These are phyloP conservation scores for Netelia virgata DNA, from an alignment of 2,888 invertebrate genomes.

Conservation along the genomic window DNA sequence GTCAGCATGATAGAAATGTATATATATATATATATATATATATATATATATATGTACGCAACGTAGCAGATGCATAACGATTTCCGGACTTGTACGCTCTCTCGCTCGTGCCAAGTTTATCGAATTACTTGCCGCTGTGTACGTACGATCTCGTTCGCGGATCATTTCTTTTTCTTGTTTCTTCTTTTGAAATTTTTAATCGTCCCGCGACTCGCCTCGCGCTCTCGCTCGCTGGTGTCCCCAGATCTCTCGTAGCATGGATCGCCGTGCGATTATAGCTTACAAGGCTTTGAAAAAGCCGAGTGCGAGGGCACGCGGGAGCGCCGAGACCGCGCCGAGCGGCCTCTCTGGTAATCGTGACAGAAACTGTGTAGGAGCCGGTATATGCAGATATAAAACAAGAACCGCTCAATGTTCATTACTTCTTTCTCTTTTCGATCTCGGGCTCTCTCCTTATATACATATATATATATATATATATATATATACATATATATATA, in stretches of 20 bases:
- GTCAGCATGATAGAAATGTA: background rate
- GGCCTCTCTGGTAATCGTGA: slow-evolving; percentile 75
- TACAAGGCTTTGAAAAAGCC: slow-evolving; percentile 47
- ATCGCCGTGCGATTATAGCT: slow-evolving; percentile 47
- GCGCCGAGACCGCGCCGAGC: slow-evolving; percentile 63
- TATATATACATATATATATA: slow-evolving; percentile 24
- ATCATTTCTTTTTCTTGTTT: background rate
- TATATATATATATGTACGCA: slow-evolving; percentile 25
- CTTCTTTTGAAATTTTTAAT: background rate
- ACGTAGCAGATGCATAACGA: slow-evolving; percentile 52
- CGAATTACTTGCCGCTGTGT: slow-evolving; percentile 39
- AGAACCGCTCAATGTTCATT: slow-evolving; percentile 55
- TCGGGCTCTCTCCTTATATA: slow-evolving; percentile 26
- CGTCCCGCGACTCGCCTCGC: background rate
- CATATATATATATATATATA: slow-evolving; percentile 33
- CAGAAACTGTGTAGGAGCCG: slow-evolving; percentile 79
- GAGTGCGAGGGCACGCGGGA: slow-evolving; percentile 17
- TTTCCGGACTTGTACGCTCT: slow-evolving; percentile 48
- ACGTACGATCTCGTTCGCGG: slow-evolving; percentile 10
- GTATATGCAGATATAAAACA: slow-evolving; percentile 68
- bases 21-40: slow-evolving; percentile 19
- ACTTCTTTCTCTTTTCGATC: slow-evolving; percentile 27
- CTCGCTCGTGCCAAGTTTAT: slow-evolving; percentile 46
- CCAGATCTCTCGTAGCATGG: slow-evolving; percentile 43
- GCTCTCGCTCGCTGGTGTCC: slow-evolving; percentile 23